Evolutionary conservation across 2,888 invertebrate species (phyloP).

Genomic region (Eupithecia inturbata): DNA sequence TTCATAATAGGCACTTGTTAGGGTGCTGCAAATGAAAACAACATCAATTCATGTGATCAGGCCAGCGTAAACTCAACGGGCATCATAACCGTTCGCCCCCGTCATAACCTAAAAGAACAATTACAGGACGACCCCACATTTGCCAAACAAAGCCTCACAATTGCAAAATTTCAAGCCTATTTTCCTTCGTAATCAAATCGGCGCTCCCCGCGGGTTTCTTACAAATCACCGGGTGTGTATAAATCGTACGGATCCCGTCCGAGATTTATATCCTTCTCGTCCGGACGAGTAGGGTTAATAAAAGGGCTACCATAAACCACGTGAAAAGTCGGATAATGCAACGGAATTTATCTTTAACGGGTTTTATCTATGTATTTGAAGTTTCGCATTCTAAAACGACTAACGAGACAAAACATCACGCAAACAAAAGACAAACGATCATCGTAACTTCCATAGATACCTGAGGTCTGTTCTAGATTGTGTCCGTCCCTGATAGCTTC

Average conservation of each 20-base stretch:
- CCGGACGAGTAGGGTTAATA: conserved; percentile 39
- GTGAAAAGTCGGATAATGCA: conserved; percentile 28
- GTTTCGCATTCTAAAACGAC: background rate
- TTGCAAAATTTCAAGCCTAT: conserved; percentile 63
- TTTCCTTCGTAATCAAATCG: conserved; percentile 65
- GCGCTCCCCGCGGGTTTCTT: conserved; percentile 69
- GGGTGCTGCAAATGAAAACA: conserved; percentile 6
- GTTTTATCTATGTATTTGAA: background rate
- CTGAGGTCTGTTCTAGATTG: no score
- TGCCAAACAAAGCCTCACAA: conserved; percentile 51
- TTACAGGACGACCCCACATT: conserved; percentile 35
- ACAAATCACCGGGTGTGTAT: conserved; percentile 77
- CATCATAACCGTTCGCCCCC: conserved; percentile 20
- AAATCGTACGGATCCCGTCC: conserved; percentile 69
- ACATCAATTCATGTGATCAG: conserved; percentile 11
- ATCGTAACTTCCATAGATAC: background rate
- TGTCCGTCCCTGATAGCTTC: no score
- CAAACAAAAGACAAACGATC: background rate
- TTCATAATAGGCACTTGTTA: conserved; percentile 7
- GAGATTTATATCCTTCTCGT: conserved; percentile 70
- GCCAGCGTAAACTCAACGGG: conserved; percentile 11
- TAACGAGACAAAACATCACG: background rate
- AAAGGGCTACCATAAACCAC: conserved; percentile 40
- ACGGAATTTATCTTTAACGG: conserved; percentile 7
- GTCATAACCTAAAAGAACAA: conserved; percentile 35